These are phyloP conservation scores for Phenganax marumi DNA, from an alignment of 92 coral and sea anemone species.

Conservation along the genomic window DNA sequence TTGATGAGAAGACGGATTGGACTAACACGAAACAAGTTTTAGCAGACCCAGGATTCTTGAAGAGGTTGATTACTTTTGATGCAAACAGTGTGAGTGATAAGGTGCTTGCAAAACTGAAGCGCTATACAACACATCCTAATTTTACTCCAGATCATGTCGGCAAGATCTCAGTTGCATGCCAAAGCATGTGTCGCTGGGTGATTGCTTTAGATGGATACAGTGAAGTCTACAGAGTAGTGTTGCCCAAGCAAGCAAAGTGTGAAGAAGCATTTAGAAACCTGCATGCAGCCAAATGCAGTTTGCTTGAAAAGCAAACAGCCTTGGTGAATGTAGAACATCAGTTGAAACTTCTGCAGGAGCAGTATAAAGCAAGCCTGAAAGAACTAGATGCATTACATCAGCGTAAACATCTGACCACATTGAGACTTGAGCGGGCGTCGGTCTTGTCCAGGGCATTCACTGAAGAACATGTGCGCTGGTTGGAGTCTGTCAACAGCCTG, in stretches of 20 bases:
- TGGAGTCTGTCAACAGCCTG: constrained; percentile 61
- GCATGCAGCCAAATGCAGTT: constrained; percentile 72
- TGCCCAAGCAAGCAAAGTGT: constrained; percentile 89
- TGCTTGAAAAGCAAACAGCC: constrained; percentile 79
- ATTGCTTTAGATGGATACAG: constrained; percentile 91
- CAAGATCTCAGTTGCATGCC: constrained; percentile 90
- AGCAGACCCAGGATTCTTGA: constrained; percentile 83
- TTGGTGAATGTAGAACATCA: constrained; percentile 82
- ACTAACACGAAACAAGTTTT: constrained; percentile 79
- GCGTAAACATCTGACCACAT: constrained; percentile 80
- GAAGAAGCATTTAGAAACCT: constrained; percentile 84
- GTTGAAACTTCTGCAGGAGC: constrained; percentile 73
- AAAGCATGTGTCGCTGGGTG: constrained; percentile 97
- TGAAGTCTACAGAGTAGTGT: constrained; percentile 90
- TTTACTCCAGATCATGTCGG: constrained; percentile 93
- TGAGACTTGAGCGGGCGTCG: constrained; percentile 83
- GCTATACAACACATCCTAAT: constrained; percentile 89
- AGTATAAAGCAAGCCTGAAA: constrained; percentile 81
- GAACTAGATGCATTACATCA: constrained; percentile 74
- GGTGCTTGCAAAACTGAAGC: constrained; percentile 46
- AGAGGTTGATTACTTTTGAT: constrained; percentile 81
- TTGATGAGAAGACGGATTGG: constrained; percentile 98
- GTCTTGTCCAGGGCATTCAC: constrained; percentile 76
- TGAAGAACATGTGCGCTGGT: constrained; percentile 96
- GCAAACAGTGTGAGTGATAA: constrained; percentile 79